Conservation (phyloP, 1,140 invertebrate species). For the Eurosta solidaginis region DNA sequence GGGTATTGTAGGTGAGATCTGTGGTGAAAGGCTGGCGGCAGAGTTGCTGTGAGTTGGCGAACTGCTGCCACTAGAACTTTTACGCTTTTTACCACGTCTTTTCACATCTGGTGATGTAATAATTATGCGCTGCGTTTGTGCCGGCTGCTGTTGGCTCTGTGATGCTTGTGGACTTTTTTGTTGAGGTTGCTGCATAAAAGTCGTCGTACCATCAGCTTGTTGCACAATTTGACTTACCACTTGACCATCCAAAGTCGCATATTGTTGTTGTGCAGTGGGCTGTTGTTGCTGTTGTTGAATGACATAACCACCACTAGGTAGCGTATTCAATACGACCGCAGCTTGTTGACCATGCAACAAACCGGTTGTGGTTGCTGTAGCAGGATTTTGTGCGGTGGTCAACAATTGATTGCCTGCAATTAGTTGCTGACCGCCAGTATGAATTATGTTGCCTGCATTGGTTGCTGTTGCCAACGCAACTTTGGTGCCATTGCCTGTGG, state of each 20-base stretch:
- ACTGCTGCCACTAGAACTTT: slow-evolving; percentile 55
- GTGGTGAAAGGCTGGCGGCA: slow-evolving; percentile 46
- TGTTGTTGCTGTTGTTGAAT: slow-evolving; percentile 74
- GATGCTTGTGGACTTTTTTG: slow-evolving; percentile 46
- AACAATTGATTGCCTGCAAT: slow-evolving; percentile 46
- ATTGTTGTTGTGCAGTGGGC: slow-evolving; percentile 65
- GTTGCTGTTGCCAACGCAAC: slow-evolving; percentile 41
- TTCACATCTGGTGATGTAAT: slow-evolving; percentile 72
- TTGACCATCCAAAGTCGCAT: slow-evolving; percentile 66
- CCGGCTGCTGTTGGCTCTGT: background rate
- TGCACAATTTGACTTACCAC: slow-evolving; percentile 67
- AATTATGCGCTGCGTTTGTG: slow-evolving; percentile 61
- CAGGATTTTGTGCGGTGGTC: slow-evolving; percentile 56
- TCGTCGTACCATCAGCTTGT: slow-evolving; percentile 59
- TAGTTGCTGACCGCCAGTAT: slow-evolving; percentile 58
- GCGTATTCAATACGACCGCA: slow-evolving; percentile 81
- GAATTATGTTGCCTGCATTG: slow-evolving; percentile 33
- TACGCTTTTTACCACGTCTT: slow-evolving; percentile 76
- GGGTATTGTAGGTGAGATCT: slow-evolving; percentile 57
- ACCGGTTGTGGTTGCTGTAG: slow-evolving; percentile 50
- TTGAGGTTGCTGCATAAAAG: slow-evolving; percentile 58
- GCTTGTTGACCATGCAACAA: slow-evolving; percentile 69
- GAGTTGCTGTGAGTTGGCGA: slow-evolving; percentile 46
- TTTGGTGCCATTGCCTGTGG: slow-evolving; percentile 33
- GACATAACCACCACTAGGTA: slow-evolving; percentile 78